phyloP scores from a whole-genome alignment of 2,113 vertebrate genomes.

The Acanthochromis polyacanthus region DNA sequence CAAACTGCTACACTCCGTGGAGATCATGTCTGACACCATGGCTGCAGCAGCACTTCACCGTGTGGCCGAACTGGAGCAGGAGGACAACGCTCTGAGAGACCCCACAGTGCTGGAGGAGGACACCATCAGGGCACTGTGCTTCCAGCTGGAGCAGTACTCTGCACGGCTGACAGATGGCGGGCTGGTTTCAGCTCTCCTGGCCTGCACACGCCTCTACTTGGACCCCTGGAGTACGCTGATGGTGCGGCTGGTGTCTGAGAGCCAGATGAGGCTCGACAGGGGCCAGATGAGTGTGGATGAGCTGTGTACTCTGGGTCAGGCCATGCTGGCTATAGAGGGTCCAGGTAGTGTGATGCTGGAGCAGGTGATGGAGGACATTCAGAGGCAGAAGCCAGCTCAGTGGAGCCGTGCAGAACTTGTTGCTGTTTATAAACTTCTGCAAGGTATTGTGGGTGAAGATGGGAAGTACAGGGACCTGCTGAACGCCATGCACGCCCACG shows the following conservation, averaged over 20 bases:
- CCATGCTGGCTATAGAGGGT: conserved; percentile 83
- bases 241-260: conserved; percentile 85
- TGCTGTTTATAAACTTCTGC: conserved; percentile 86
- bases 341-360: conserved; percentile 68
- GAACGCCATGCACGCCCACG: conserved; percentile 83
- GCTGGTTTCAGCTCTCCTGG: conserved; percentile 86
- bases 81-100: conserved; percentile 64
- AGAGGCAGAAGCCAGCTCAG: conserved; percentile 66
- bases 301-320: conserved; percentile 87
- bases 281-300: conserved; percentile 76
- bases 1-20: conserved; percentile 77
- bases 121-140: conserved; percentile 85
- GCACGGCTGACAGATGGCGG: conserved; percentile 78
- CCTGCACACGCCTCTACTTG: conserved; percentile 84
- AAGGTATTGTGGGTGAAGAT: conserved; percentile 58
- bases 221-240: conserved; percentile 86
- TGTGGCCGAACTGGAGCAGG: conserved; percentile 88
- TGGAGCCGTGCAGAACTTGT: conserved; percentile 84
- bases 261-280: conserved; percentile 81
- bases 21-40: conserved; percentile 82
- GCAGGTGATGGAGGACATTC: conserved; percentile 82
- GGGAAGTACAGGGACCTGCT: conserved; percentile 83
- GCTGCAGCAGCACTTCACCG: conserved; percentile 85
- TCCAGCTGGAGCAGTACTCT: conserved; percentile 85
- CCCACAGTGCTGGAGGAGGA: conserved; percentile 80